phyloP scores from a whole-genome alignment of 2,113 vertebrate genomes.

The Nesoenas mayeri region DNA sequence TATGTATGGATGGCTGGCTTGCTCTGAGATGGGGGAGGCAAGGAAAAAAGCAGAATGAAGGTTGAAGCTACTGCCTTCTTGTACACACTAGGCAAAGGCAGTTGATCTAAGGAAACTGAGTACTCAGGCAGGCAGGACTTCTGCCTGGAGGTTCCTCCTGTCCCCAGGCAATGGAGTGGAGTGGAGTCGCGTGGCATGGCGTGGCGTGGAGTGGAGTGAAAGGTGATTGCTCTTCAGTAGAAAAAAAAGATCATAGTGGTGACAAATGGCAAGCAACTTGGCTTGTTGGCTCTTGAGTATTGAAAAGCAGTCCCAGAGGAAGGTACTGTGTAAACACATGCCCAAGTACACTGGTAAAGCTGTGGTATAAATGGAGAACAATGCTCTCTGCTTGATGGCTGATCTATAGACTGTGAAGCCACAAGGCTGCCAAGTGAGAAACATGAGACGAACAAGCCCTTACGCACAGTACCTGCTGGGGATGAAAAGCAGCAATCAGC shows the following conservation, averaged over 20 bases:
- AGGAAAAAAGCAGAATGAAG: background rate
- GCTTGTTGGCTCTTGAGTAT: background rate
- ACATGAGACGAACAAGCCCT: background rate
- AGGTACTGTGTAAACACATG: background rate
- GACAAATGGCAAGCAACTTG: background rate
- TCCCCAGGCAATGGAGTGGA: background rate
- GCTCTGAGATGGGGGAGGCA: background rate
- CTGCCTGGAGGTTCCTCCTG: background rate
- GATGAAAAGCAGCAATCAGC: background rate
- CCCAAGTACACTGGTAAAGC: background rate
- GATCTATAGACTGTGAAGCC: background rate
- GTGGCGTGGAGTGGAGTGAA: background rate
- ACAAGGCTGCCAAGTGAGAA: background rate
- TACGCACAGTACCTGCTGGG: background rate
- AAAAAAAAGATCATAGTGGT: fast-evolving
- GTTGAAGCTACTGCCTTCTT: background rate
- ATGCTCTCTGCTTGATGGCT: background rate
- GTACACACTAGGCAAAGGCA: background rate
- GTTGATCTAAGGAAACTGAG: background rate
- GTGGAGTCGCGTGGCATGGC: too few relatives aligned
- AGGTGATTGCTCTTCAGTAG: background rate
- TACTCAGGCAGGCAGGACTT: background rate
- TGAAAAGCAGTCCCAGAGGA: background rate
- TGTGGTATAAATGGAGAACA: background rate
- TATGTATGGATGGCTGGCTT: background rate